A percentile compares a stretch with the other conserved stretches of the same genome.
phyloP scores from a whole-genome alignment of 2,888 invertebrate species.

The Melanostoma scalare region DNA sequence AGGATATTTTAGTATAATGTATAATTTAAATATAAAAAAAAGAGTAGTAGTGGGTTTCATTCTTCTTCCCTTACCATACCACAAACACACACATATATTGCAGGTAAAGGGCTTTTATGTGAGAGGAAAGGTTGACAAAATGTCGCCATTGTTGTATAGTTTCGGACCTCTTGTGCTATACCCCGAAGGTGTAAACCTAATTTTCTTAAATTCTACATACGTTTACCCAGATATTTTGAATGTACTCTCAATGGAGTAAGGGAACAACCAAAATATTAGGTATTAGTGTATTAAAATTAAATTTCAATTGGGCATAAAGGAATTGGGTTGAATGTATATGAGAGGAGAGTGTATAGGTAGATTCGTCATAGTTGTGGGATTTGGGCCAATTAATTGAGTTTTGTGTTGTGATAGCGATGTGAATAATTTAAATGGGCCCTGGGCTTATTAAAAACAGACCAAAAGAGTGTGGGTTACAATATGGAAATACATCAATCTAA shows the following conservation, averaged over 20 bases:
- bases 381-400: constrained; percentile 53
- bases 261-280: background rate
- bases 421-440: constrained; percentile 48
- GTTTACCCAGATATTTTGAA: too few relatives aligned
- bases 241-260: too few relatives aligned
- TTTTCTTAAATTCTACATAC: constrained; percentile 34
- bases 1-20: constrained; percentile 58
- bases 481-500: constrained; percentile 10
- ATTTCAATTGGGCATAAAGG: constrained; percentile 56
- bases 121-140: constrained; percentile 42
- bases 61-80: background rate
- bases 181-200: constrained; percentile 54
- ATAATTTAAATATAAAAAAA: constrained; percentile 56
- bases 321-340: background rate
- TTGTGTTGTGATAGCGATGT: constrained; percentile 26
- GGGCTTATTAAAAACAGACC: constrained; percentile 2
- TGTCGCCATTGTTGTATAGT: constrained; percentile 2
- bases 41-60: background rate
- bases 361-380: constrained; percentile 49
- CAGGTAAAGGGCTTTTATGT: constrained; percentile 13
- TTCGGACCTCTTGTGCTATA: constrained; percentile 27
- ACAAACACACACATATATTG: background rate
- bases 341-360: background rate
- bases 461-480: constrained; percentile 8
- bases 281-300: constrained; percentile 62